These are phyloP conservation scores for Simalia tracyae DNA, from an alignment of 2,797 vertebrate genomes.

Conservation along the genomic window DNA sequence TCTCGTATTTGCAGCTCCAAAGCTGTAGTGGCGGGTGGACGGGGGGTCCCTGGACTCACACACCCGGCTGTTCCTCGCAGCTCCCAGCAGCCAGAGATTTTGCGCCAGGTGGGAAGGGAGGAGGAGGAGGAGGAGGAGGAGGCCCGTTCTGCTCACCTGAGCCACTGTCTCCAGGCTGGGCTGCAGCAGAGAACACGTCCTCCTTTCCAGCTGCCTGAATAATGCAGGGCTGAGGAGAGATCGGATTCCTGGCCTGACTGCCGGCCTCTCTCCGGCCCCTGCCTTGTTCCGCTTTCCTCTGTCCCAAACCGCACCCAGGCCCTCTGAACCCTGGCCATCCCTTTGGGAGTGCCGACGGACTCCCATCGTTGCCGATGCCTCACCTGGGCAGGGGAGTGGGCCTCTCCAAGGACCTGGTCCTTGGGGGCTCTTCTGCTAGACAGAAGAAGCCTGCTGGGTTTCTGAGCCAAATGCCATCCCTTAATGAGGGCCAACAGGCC, in stretches of 20 bases:
- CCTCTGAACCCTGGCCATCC: rapidly evolving
- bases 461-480: not conserved
- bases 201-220: not conserved
- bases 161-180: not conserved
- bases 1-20: not conserved
- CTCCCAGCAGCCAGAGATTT: not conserved
- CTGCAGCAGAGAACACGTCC: not conserved
- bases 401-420: not conserved
- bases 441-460: rapidly evolving
- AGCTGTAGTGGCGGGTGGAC: rapidly evolving
- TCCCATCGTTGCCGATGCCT: not conserved
- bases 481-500: constrained; percentile 44
- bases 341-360: too few species aligned
- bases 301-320: not conserved
- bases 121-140: too few species aligned
- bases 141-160: not conserved
- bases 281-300: not conserved
- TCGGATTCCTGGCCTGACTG: not conserved
- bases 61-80: too few species aligned
- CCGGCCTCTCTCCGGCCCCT: not conserved
- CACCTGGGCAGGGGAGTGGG: constrained; percentile 13
- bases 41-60: not conserved
- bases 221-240: not conserved
- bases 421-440: rapidly evolving
- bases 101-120: not conserved